Evolutionary conservation across 2,888 invertebrate species (phyloP).

Genomic region (Pharmacophagus antenor): DNA sequence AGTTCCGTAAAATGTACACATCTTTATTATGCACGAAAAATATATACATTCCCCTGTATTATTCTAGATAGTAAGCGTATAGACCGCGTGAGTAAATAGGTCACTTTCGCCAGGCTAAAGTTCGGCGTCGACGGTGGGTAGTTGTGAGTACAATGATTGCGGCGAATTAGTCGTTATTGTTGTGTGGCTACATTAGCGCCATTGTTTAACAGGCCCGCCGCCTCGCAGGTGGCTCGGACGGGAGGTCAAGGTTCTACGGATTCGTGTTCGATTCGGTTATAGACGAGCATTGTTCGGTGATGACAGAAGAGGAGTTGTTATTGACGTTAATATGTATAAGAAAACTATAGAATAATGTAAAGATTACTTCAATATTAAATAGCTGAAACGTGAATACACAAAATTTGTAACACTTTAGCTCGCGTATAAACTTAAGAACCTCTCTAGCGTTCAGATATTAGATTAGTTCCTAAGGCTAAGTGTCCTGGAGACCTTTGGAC

Average conservation of each 20-base stretch:
- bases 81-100: conserved; percentile 12
- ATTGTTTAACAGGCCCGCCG: conserved; percentile 47
- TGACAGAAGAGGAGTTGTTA: neutral
- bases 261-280: conserved; percentile 20
- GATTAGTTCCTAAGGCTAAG: neutral
- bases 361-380: no score
- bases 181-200: conserved; percentile 48
- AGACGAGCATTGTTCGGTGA: conserved; percentile 13
- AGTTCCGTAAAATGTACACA: neutral
- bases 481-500: neutral
- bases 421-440: no score
- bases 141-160: conserved; percentile 29
- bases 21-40: neutral
- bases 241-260: conserved; percentile 22
- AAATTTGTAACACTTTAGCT: no score
- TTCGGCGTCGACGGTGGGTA: conserved; percentile 40
- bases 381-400: no score
- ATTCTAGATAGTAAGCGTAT: neutral
- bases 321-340: no score
- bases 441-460: no score
- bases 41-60: neutral
- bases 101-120: conserved; percentile 18
- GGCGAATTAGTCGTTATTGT: conserved; percentile 53
- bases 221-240: conserved; percentile 18
- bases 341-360: no score